Conservation (phyloP, 2,797 vertebrate species). For the Darevskia nairensis region DNA sequence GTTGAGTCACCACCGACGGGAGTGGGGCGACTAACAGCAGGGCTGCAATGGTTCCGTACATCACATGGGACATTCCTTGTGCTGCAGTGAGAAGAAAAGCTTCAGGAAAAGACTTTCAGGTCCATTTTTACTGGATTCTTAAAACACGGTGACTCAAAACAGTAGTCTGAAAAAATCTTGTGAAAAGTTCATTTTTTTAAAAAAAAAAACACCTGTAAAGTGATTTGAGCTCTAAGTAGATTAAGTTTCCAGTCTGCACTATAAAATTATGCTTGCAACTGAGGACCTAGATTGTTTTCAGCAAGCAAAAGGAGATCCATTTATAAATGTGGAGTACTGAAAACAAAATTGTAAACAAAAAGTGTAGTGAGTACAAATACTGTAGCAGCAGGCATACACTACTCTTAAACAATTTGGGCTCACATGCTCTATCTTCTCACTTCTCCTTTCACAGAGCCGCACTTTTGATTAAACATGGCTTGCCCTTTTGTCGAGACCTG, state of each 20-base stretch:
- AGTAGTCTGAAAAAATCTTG: background rate
- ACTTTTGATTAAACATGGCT: no score
- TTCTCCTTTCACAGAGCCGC: background rate
- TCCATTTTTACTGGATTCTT: conserved; percentile 4
- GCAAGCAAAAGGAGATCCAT: background rate
- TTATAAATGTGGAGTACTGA: background rate
- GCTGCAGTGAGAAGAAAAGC: conserved; percentile 86
- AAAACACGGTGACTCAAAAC: conserved; percentile 19
- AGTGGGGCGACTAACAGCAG: conserved; percentile 85
- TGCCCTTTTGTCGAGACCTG: no score
- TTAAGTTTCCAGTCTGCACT: background rate
- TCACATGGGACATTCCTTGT: conserved; percentile 91
- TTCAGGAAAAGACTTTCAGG: conserved; percentile 75
- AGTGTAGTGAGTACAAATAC: background rate
- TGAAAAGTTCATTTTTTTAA: background rate
- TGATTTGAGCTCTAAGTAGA: background rate
- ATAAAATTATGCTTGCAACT: background rate
- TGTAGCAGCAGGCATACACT: background rate
- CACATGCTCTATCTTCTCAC: background rate
- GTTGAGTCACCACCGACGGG: conserved; percentile 85
- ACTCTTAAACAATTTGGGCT: background rate
- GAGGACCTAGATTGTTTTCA: background rate
- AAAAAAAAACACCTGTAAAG: background rate
- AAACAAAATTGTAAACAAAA: background rate
- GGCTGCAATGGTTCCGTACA: conserved; percentile 88